Conservation (phyloP, 2,888 invertebrate species). For the Trissolcus japonicus region DNA sequence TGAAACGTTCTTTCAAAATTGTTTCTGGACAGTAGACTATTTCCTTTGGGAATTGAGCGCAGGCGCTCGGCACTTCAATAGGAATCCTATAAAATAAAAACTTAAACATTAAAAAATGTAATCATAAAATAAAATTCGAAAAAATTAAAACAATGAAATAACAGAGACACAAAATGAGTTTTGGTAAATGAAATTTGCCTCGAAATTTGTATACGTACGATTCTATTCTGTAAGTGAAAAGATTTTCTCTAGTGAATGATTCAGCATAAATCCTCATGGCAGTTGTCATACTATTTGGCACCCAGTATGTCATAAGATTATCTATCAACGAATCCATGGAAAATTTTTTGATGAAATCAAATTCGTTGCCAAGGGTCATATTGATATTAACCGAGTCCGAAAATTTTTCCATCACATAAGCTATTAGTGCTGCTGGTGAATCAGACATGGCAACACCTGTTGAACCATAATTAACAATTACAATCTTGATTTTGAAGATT, state of each 20-base stretch:
- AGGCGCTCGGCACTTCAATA: constrained; percentile 67
- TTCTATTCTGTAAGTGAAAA: constrained; percentile 66
- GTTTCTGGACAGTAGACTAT: constrained; percentile 62
- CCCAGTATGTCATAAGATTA: constrained; percentile 80
- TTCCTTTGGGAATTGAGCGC: constrained; percentile 71
- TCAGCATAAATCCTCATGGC: constrained; percentile 82
- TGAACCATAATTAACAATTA: not conserved
- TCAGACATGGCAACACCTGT: constrained; percentile 84
- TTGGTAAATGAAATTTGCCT: no score
- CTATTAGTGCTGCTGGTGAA: constrained; percentile 90
- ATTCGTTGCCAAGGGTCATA: constrained; percentile 11
- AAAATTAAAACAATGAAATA: no score
- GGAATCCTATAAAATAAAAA: constrained; percentile 47
- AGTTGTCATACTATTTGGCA: constrained; percentile 77
- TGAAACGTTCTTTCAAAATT: constrained; percentile 65
- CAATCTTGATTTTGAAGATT: not conserved
- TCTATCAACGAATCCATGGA: constrained; percentile 77
- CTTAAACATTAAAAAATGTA: not conserved
- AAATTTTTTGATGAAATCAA: constrained; percentile 75
- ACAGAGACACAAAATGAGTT: no score
- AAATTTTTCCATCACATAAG: constrained; percentile 93
- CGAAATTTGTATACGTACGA: constrained; percentile 72
- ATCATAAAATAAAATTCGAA: not conserved
- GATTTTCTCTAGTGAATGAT: constrained; percentile 73
- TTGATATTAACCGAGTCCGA: constrained; percentile 81